Evolutionary conservation across 1,140 invertebrate genomes (phyloP).

Genomic region (Pantala flavescens): DNA sequence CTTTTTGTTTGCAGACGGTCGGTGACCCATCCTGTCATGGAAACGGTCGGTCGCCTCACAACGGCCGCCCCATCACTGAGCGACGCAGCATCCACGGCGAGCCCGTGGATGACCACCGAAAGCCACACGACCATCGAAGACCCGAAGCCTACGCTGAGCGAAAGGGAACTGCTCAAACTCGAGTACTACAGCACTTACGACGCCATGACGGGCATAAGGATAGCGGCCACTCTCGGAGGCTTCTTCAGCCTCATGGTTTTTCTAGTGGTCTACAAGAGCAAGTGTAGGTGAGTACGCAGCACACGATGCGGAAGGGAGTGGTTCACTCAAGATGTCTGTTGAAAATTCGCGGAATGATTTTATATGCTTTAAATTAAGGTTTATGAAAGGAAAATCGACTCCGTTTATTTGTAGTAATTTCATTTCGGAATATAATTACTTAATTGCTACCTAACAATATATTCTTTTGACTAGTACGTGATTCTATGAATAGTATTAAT

Average conservation of each 20-base stretch:
- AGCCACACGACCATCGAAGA: not conserved
- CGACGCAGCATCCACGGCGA: not conserved
- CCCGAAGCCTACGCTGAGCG: not conserved
- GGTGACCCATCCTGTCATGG: not conserved
- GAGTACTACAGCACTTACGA: constrained; percentile 34
- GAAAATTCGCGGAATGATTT: too few species aligned
- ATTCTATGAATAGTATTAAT: too few species aligned
- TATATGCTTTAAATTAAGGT: too few species aligned
- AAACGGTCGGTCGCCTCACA: not conserved
- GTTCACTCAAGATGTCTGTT: too few species aligned
- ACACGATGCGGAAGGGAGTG: too few species aligned
- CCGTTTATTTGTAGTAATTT: too few species aligned
- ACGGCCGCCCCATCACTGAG: not conserved
- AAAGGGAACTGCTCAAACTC: constrained; percentile 4
- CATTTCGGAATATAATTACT: too few species aligned
- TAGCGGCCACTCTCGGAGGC: constrained; percentile 32
- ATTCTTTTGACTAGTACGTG: too few species aligned
- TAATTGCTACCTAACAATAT: too few species aligned
- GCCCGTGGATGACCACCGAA: not conserved
- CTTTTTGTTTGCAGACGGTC: not conserved
- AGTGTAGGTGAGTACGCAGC: constrained; percentile 22
- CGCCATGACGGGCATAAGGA: constrained; percentile 33
- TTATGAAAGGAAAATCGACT: too few species aligned
- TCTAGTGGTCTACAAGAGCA: constrained; percentile 33
- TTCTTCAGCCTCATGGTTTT: constrained; percentile 33